A percentile compares a stretch with the other conserved stretches of the same genome.
Evolutionary conservation across 2,113 vertebrate genomes (phyloP).

Genomic region (Henicopernis longicauda): DNA sequence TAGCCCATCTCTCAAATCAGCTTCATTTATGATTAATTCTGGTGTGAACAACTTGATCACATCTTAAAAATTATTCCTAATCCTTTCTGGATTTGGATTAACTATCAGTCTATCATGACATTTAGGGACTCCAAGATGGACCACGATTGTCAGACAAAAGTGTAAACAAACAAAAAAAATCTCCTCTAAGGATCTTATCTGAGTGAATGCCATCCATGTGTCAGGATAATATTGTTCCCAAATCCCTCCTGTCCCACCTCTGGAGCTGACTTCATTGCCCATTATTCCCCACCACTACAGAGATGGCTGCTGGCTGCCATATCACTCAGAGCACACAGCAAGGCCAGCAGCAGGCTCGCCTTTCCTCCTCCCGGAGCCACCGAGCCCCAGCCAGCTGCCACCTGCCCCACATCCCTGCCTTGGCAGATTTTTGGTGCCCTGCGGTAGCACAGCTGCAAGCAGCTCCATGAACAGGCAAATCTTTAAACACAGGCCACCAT

Average conservation of each 20-base stretch:
- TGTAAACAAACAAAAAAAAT: neutral
- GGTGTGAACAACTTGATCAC: neutral
- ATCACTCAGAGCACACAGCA: rapidly evolving
- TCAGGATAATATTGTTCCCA: neutral
- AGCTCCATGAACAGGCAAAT: neutral
- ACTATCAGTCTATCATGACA: neutral
- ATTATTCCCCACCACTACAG: neutral
- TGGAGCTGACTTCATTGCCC: neutral
- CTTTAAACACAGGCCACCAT: neutral
- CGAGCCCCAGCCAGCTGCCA: rapidly evolving
- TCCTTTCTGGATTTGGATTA: neutral
- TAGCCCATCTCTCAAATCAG: neutral
- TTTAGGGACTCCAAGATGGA: neutral
- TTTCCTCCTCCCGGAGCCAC: rapidly evolving
- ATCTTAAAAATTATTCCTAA: neutral
- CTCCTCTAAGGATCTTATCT: neutral
- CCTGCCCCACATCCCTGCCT: neutral
- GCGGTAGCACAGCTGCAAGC: neutral
- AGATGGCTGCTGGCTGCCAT: neutral
- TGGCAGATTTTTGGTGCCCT: rapidly evolving
- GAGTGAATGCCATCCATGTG: neutral
- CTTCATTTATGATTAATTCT: neutral
- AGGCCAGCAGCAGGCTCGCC: neutral
- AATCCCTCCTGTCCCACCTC: neutral
- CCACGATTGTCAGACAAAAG: neutral